Evolutionary conservation across 2,888 invertebrate species (phyloP), one percentile per base, ranked within the genome.

Genomic region (Nyleta sp.): DNA sequence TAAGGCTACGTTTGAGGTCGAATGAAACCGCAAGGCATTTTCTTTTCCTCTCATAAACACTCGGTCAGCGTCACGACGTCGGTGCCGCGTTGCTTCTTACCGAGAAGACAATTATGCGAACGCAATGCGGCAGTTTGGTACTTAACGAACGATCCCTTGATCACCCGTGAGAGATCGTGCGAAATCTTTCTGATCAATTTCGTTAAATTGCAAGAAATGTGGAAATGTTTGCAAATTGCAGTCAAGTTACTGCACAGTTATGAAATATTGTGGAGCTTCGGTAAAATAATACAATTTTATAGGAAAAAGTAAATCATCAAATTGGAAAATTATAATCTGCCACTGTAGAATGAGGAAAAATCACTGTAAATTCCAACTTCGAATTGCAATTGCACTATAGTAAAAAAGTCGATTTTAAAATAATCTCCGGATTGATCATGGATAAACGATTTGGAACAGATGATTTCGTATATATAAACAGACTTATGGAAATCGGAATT

Each of bases 101-200:
- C 59, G 42, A 77, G 79, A 83, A 82, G 76, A 80, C 82, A 82
- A 81, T 83, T 82, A 81, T 68, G 74, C 75, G 73, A 72, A 80
- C 81, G 80, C 80, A 82, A 81, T 70, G 80, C 78, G 64, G 80
- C 78, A 73, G 68, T 83, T 81, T 80, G 50, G 78, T 77, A 77
- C 80, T 81, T 81, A 78, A 57, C 79, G 55, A 68, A 75, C 62
- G 64, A 80, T 79, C 55, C 57, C 57, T 72, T 53, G 73, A 80
- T 80, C 73, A 65, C 38, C 40, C 62, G 57, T 65, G 50, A 70
- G 76, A 70, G 64, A 76, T 80, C 76, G 68, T 80, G 80, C 71
- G 64, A 76, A 75, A 60, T 76, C 62, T 71, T 64, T 74, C 52
- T 10, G 64, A 78, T 64, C 53, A 38, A 59, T 48, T 59, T 53